phyloP scores from a whole-genome alignment of 1,140 invertebrate species.

The Sarcophaga peregrina region DNA sequence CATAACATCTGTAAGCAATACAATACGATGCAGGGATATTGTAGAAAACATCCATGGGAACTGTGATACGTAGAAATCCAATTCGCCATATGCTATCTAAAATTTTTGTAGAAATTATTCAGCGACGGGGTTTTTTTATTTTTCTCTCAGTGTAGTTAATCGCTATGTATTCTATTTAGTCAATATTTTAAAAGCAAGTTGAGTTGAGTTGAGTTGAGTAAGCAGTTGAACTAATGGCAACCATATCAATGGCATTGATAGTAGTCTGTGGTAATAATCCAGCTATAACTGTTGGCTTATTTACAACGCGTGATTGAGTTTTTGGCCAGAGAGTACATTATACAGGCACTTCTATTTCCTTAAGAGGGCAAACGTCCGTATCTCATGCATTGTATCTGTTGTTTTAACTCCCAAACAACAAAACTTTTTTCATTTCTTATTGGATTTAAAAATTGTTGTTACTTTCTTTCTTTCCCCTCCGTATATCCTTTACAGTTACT shows the following conservation, averaged over 20 bases:
- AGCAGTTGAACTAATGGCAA: neutral
- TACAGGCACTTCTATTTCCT: neutral
- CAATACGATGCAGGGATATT: too few species aligned
- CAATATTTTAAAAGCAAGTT: neutral
- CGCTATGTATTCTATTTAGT: neutral
- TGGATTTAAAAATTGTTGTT: neutral
- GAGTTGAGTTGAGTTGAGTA: neutral
- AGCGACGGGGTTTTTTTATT: neutral
- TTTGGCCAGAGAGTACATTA: neutral
- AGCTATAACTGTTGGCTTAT: slow-evolving; percentile 1
- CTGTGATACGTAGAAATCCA: too few species aligned
- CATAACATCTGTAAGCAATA: too few species aligned
- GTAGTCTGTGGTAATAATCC: neutral
- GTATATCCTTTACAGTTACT: slow-evolving; percentile 5
- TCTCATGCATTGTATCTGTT: too few species aligned
- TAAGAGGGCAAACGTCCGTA: neutral
- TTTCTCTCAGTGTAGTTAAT: neutral
- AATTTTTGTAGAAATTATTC: too few species aligned
- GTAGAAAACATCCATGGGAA: too few species aligned
- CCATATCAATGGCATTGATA: neutral
- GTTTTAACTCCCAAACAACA: neutral
- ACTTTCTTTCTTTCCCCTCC: neutral
- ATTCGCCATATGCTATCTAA: too few species aligned
- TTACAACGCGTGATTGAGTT: slow-evolving; percentile 18
- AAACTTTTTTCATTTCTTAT: neutral